Conservation (phyloP, 2,113 vertebrate genomes). For the Rhinogobius similis region DNA sequence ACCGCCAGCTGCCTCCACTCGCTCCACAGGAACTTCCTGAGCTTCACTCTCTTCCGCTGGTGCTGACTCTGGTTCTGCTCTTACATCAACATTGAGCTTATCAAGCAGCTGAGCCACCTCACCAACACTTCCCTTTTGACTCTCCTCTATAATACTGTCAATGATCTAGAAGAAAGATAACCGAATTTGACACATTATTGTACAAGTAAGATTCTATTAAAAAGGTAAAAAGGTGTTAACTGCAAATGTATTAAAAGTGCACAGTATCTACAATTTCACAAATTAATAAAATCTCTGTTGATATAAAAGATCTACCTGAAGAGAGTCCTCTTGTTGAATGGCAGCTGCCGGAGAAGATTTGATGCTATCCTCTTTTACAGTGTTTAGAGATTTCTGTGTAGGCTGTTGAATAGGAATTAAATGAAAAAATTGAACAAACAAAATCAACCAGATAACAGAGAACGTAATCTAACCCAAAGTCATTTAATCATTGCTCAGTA, state of each 20-base stretch:
- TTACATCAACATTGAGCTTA: constrained; percentile 53
- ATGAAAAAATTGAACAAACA: not conserved
- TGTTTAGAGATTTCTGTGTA: constrained; percentile 36
- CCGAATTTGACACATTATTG: not conserved
- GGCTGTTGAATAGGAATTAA: constrained; percentile 26
- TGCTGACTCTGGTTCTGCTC: constrained; percentile 25
- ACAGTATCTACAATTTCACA: not conserved
- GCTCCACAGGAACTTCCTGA: constrained; percentile 61
- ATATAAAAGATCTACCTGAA: constrained; percentile 63
- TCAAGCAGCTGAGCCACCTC: constrained; percentile 79
- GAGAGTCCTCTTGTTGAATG: constrained; percentile 71
- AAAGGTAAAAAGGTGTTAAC: too few species aligned
- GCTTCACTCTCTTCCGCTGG: constrained; percentile 28
- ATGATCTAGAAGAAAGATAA: constrained; percentile 84
- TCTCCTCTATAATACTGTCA: constrained; percentile 96
- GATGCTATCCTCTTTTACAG: constrained; percentile 46
- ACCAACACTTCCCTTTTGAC: constrained; percentile 82
- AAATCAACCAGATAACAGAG: not conserved
- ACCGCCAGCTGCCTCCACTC: constrained; percentile 15
- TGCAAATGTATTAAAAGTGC: not conserved
- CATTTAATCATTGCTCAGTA: too few species aligned
- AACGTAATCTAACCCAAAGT: not conserved
- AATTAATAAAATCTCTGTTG: not conserved
- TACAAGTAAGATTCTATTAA: not conserved
- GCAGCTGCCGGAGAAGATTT: constrained; percentile 41